Evolutionary conservation across 2,888 invertebrate genomes (phyloP).

Genomic region (Nebria brevicollis): DNA sequence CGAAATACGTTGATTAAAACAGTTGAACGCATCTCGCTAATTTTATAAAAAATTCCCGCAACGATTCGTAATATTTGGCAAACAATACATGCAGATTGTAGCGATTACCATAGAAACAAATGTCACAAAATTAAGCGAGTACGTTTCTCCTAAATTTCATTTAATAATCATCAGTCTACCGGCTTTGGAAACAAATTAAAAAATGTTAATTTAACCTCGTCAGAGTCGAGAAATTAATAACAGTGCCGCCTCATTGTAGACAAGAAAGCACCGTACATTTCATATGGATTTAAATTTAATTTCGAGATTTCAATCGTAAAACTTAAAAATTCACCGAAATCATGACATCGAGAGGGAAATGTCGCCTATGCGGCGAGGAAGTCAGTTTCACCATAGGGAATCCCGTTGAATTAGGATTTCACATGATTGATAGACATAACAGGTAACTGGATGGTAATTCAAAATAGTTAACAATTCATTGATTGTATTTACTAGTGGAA

Average conservation of each 20-base stretch:
- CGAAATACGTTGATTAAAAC: too few relatives aligned
- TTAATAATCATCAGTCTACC: neutral
- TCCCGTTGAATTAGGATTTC: conserved; percentile 34
- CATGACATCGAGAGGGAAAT: conserved; percentile 20
- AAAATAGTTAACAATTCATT: neutral
- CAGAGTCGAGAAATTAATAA: neutral
- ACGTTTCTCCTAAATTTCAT: neutral
- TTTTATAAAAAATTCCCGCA: neutral
- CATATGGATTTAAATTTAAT: neutral
- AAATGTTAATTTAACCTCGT: neutral
- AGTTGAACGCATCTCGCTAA: too few relatives aligned
- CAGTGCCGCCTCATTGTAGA: neutral
- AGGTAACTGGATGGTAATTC: neutral
- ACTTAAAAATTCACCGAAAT: neutral
- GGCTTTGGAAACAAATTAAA: neutral
- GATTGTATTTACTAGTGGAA: neutral
- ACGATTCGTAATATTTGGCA: neutral
- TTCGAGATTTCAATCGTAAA: neutral
- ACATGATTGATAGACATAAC: conserved; percentile 30
- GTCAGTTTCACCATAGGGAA: conserved; percentile 30
- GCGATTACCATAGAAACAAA: neutral
- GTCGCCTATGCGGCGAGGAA: conserved; percentile 29
- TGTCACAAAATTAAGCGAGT: neutral
- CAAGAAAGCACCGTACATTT: neutral
- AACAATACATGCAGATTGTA: neutral